Evolutionary conservation across 2,113 vertebrate genomes (phyloP).

Genomic region (human (Homo sapiens)): GRCh38 chr1:179709501-179710000

Average conservation of each 20-base stretch:
- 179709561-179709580: no score
- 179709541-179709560: not conserved
- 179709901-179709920: not conserved
- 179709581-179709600: not conserved
- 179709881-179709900: not conserved
- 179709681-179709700: not conserved
- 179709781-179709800: not conserved
- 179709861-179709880: not conserved
- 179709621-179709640: not conserved
- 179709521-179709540: not conserved
- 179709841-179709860: not conserved
- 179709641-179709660: not conserved
- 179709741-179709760: not conserved
- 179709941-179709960: not conserved
- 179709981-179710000: constrained; percentile 58
- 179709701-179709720: not conserved
- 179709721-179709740: not conserved
- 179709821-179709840: not conserved
- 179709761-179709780: not conserved
- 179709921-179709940: constrained; percentile 8
- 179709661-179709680: not conserved
- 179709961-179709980: not conserved
- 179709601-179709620: not conserved
- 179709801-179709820: not conserved
- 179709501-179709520: not conserved